These are phyloP conservation scores for Budorcas taxicolor DNA, from an alignment of 2,113 vertebrate species.

Conservation along the genomic window DNA sequence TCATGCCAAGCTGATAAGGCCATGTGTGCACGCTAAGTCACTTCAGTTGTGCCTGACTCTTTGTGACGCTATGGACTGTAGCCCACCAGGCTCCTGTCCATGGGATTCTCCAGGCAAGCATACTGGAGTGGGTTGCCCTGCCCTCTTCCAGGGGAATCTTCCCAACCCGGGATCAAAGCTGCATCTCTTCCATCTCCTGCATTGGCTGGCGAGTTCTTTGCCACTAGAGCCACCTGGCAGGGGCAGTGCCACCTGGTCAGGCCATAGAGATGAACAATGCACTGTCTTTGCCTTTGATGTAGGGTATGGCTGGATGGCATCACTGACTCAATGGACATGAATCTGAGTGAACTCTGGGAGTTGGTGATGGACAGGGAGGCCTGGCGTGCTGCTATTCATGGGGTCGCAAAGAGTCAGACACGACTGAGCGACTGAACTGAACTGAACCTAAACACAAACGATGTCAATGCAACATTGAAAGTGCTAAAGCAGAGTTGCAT, in stretches of 20 bases:
- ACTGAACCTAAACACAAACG: background rate
- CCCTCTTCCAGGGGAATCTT: background rate
- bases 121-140: background rate
- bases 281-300: background rate
- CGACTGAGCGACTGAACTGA: no score
- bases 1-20: background rate
- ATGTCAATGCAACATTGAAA: background rate
- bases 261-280: background rate
- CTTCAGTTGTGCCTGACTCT: background rate
- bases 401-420: no score
- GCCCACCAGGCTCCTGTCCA: background rate
- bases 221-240: background rate
- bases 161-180: accelerated
- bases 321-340: no score
- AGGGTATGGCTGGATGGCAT: no score
- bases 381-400: no score
- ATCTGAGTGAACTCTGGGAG: no score
- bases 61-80: background rate
- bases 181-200: background rate
- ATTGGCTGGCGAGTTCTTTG: background rate
- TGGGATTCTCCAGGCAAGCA: background rate
- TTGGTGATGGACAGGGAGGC: no score
- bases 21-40: background rate
- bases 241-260: background rate
- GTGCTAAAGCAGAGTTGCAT: background rate